Base-by-base conservation (phyloP, 2,888 invertebrate species). In the Ophion ellenae region DNA sequence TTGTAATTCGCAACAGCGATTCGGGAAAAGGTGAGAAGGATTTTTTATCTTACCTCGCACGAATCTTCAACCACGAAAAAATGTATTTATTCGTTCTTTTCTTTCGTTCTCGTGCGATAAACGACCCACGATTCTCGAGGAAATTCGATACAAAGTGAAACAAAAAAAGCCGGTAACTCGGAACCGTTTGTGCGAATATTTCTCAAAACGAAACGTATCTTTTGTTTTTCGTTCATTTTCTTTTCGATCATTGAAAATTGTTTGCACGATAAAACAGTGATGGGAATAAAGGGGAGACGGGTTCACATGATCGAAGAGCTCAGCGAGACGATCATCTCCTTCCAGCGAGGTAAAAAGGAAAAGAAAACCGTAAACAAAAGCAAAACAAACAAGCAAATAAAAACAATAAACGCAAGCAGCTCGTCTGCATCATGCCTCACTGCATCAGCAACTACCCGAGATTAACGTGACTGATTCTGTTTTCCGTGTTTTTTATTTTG, bases 301-400 rank as follows among this genome's bases (percentile, higher is more conserved):
- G 98, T 99, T 95, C 99, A 99, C 96, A 98, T 99, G 97, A 99
- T 99, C 95, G 99, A 99, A 96, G 98, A 99, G 96, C 97, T 99
- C 95, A 98, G 98, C 95, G 98, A 98, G 96, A 99, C 99, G 94
- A 98, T 99, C 95, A 99, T 99, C 96, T 99, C 99, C 95, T 99
- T 99, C 96, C 99, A 99, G 96, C 97, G 98, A 98, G 98, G 98
- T 98, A 98, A 96, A 96, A 94, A 89, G 88, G 76, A 80, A 84
- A 85, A 74, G 36, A 71, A 78, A 90, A 64, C 17, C 36, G 53
- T 66, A 70, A 73, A 75, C 40, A 47, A 73, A 67, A 67, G 28
- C 53, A 71, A 77, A 71, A 63, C 40, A 40, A 40, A 40, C 40
- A 40, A 76, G 57, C 74, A 71, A 77, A 79, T 66, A 71, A 76